These are phyloP conservation scores for Gallinago media DNA, from an alignment of 2,113 vertebrate genomes.

Conservation along the genomic window DNA sequence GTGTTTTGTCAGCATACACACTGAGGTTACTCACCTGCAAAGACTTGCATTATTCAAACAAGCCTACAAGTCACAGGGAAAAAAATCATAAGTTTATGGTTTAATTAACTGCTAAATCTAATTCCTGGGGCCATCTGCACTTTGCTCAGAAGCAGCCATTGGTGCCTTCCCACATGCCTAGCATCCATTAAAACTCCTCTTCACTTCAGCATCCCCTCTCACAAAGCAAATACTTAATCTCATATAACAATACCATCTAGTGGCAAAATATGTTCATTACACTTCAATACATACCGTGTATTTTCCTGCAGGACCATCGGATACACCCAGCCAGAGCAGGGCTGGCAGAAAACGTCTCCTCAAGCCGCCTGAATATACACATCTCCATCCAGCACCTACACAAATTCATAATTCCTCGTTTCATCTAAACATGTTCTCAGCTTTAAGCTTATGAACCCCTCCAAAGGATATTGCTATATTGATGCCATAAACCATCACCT, in stretches of 20 bases:
- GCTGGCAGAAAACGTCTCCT: background rate
- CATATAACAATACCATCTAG: constrained; percentile 70
- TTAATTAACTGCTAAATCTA: background rate
- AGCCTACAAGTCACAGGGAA: background rate
- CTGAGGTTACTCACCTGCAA: background rate
- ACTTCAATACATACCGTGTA: background rate
- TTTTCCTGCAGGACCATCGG: background rate
- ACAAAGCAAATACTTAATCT: constrained; percentile 18
- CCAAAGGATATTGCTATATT: background rate
- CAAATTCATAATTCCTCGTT: background rate
- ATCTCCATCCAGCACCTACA: background rate
- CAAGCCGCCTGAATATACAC: background rate
- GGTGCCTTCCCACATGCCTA: background rate
- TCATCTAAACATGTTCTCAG: background rate
- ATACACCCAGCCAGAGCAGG: background rate
- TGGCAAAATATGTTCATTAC: constrained; percentile 40
- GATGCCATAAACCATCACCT: background rate
- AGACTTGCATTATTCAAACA: background rate
- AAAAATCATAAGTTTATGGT: background rate
- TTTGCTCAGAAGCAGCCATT: background rate
- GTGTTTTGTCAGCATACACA: background rate
- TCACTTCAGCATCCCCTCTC: background rate
- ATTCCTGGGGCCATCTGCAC: background rate
- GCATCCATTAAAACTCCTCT: background rate
- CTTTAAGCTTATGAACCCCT: background rate